A percentile compares a stretch with the other conserved stretches of the same genome.
Evolutionary conservation across 2,797 vertebrate genomes (phyloP).

Genomic region (Smutsia temminckii): DNA sequence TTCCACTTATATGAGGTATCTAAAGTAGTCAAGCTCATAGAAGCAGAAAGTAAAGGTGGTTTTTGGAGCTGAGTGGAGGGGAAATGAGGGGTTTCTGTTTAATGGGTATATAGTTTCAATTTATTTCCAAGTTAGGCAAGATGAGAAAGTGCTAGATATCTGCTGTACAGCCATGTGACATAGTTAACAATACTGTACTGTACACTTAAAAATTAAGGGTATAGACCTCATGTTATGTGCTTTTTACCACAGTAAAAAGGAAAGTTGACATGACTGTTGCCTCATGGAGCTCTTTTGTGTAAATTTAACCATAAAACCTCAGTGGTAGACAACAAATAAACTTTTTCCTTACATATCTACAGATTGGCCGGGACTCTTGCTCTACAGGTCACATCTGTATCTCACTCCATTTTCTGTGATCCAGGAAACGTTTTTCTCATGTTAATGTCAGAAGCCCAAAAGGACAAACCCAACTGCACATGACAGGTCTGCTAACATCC

Average conservation of each 20-base stretch:
- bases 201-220: not conserved
- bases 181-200: not conserved
- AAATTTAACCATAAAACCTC: not conserved
- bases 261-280: not conserved
- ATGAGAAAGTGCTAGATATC: not conserved
- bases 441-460: not conserved
- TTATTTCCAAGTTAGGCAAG: not conserved
- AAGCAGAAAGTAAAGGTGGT: not conserved
- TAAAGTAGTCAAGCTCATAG: not conserved
- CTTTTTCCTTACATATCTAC: not conserved
- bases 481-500: not conserved
- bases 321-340: not conserved
- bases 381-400: not conserved
- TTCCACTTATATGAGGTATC: not conserved
- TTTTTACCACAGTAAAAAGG: not conserved
- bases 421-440: not conserved
- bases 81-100: not conserved
- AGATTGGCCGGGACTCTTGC: not conserved
- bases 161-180: not conserved
- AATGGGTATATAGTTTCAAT: not conserved
- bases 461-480: not conserved
- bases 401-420: slow-evolving; percentile 23
- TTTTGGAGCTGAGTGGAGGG: not conserved
- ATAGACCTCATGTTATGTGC: not conserved
- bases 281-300: not conserved